Percentiles rank a stretch among this genome's conserved stretches.
Conservation (phyloP, 1,140 invertebrate genomes). For the Lasioglossum albipes region DNA sequence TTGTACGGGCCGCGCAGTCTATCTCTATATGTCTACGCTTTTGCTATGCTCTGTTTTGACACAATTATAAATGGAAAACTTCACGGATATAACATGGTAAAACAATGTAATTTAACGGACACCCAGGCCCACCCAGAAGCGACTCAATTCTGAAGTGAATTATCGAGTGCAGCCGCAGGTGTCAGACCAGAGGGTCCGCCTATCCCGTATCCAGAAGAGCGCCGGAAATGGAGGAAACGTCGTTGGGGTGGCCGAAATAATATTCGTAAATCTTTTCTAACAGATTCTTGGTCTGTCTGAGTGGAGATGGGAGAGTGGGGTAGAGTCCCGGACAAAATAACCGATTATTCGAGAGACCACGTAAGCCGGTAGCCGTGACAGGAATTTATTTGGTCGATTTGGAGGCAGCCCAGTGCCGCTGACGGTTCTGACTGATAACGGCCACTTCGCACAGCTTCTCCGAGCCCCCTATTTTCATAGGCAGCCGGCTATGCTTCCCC, state of each 20-base stretch:
- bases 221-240: conserved; percentile 19
- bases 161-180: conserved; percentile 28
- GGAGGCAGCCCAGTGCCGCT: conserved; percentile 60
- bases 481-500: conserved; percentile 31
- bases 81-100: too few species aligned
- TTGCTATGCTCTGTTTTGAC: too few species aligned
- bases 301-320: not conserved
- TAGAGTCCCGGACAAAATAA: conserved; percentile 51
- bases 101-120: too few species aligned
- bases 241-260: conserved; percentile 22
- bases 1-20: too few species aligned
- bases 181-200: not conserved
- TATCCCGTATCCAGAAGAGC: not conserved
- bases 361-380: conserved; percentile 60
- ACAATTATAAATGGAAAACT: too few species aligned
- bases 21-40: too few species aligned
- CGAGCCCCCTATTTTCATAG: conserved; percentile 68
- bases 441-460: conserved; percentile 59
- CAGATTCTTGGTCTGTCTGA: not conserved
- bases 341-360: conserved; percentile 59
- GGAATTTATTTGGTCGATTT: conserved; percentile 70
- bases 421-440: conserved; percentile 66
- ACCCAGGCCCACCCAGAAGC: not conserved
- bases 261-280: conserved; percentile 46
- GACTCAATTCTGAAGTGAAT: conserved; percentile 17